Evolutionary conservation across 2,888 invertebrate species (phyloP), one percentile per base, ranked within the genome.

Genomic region (Lucinisca nassula): DNA sequence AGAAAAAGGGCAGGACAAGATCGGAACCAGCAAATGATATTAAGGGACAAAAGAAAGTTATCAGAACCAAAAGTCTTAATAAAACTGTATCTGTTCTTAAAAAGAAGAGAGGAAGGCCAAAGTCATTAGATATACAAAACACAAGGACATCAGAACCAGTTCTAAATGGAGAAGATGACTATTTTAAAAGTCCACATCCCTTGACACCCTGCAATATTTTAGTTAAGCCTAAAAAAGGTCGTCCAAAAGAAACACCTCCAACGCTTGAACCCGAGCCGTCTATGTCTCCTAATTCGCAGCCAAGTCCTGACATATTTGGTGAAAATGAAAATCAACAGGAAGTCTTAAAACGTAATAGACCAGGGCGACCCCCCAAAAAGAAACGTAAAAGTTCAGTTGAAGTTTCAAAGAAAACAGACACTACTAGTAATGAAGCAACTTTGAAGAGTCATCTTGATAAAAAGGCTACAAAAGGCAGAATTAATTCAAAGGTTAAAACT

Each of bases 171-270:
- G 90, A 90, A 38, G 87, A 88, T 76, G 90, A 90, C 10, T 74
- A 75, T 75, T 90, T 90, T 49, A 85, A 85, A 77, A 90, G 90
- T 76, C 90, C 90, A 45, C 83, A 87, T 51, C 90, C 87, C 4
- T 61, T 90, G 24, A 88, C 90, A 12, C 90, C 90, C 2, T 88
- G 87, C 73, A 90, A 90, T 76, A 61, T 88, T 45, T 78, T 81
- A n/a, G 75, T 90, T 1, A 90, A 90, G 79, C 32, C 82, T 14
- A 83, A 81, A 45, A 85, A 85, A 82, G 90, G 90, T n/a, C 55
- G 90, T 49, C 90, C 90, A 17, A 90, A 90, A 61, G 87, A 90
- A 78, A 90, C 90, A 0, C 90, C 90, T 10, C 90, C 90, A n/a
- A 85, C 85, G 3, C 74, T 90, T 49, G 83, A 80, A 17, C 67